Percentiles rank a stretch among this genome's conserved stretches.
Evolutionary conservation across 2,797 vertebrate species (phyloP).

Genomic region (Pangasius djambal): DNA sequence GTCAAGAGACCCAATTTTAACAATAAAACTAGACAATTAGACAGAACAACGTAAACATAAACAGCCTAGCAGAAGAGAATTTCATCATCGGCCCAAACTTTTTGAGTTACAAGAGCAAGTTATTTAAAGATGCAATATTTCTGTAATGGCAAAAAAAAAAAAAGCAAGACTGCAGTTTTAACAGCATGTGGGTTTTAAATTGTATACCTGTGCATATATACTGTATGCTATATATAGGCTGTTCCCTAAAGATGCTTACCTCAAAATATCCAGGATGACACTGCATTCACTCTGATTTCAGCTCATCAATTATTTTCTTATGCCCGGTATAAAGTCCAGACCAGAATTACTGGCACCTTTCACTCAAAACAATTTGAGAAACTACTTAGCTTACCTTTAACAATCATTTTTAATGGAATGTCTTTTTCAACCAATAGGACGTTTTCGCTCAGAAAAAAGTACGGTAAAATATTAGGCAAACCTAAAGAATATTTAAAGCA

Average conservation of each 20-base stretch:
- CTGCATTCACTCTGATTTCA: not conserved
- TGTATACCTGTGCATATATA: not conserved
- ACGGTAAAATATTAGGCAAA: not conserved
- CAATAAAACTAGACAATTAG: not conserved
- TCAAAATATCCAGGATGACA: slow-evolving; percentile 17
- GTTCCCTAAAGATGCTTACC: slow-evolving; percentile 7
- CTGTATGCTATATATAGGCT: not conserved
- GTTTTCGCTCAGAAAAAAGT: not conserved
- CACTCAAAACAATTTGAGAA: not conserved
- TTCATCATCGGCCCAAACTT: not conserved
- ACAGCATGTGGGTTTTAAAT: not conserved
- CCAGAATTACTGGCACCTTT: not conserved
- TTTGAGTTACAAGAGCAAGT: not conserved
- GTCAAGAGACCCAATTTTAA: not conserved
- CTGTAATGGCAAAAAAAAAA: not conserved
- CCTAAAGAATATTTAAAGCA: not conserved
- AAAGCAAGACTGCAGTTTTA: slow-evolving; percentile 2
- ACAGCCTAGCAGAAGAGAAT: not conserved
- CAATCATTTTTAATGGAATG: not conserved
- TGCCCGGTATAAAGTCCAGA: not conserved
- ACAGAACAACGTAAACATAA: not conserved
- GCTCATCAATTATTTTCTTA: not conserved
- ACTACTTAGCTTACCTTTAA: not conserved
- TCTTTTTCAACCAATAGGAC: not conserved
- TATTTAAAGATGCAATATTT: slow-evolving; percentile 28